Evolutionary conservation across 1,140 invertebrate genomes (phyloP), one percentile per base, ranked within the genome.

Genomic region (Lepidurus packardi): DNA sequence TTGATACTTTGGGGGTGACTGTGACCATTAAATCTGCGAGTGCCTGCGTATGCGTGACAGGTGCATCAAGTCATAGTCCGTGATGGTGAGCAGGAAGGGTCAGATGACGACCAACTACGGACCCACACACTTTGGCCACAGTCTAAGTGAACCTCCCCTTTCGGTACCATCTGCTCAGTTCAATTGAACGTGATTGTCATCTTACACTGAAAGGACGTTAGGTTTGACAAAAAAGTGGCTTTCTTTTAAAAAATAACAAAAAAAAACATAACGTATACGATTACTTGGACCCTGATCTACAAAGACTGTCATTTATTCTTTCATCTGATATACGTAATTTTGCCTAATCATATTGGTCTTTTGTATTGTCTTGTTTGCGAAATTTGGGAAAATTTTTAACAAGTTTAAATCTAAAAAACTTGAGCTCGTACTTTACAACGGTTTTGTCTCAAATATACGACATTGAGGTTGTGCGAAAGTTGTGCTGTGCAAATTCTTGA

Each of bases 401-500:
- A 2, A 34, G 34, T 34, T 34, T 34, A 34, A 34, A 34, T 34
- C 25, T 34, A 34, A 34, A 34, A 34, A 34, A 2, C 25, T 34
- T 34, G 25, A 34, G 25, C 25, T 25, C 25, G 25, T 34, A 34
- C 25, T 34, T 34, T 34, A 34, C 25, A 34, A 34, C 34, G 34
- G 4, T 34, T 34, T 4, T 34, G 34, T 2, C 34, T 34, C 34
- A 2, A 34, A 34, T 2, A 34, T 34, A 34, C 3, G 34, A 34
- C 34, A 34, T 4, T 34, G 34, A 34, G 34, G 16, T 65, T 9
- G 97, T 78, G 93, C 94, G 78, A 98, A 99, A 87, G 94, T 96
- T 9, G 34, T 96, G 96, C 0, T 88, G 97, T 80, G 96, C 95
- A 11, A 95, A 99, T 82, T 97, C 85, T 80, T 89, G 89, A 82